Percentiles rank a stretch among this genome's conserved stretches.
These are phyloP conservation scores for Adelphocoris suturalis DNA, from an alignment of 2,888 invertebrate genomes.

Conservation along the genomic window DNA sequence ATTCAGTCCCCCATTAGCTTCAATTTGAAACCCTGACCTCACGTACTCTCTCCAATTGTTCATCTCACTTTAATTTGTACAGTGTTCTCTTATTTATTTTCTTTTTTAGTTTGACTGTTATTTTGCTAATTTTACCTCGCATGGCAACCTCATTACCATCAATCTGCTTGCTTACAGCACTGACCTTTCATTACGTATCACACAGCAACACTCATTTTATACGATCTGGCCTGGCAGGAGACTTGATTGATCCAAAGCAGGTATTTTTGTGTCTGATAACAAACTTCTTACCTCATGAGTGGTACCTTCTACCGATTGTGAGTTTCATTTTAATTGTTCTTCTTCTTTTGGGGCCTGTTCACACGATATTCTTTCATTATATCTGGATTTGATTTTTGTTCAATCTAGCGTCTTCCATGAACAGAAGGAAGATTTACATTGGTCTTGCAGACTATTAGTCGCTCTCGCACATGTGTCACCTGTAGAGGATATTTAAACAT, in stretches of 20 bases:
- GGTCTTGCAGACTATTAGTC: no score
- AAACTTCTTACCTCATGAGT: background rate
- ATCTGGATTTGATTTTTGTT: no score
- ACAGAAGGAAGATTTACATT: no score
- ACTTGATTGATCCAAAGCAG: conserved; percentile 1
- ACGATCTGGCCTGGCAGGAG: conserved; percentile 1
- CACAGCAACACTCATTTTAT: conserved; percentile 2
- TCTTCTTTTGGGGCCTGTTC: no score
- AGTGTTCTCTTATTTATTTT: background rate
- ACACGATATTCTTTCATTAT: no score
- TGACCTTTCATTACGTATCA: conserved; percentile 14
- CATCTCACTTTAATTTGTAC: background rate
- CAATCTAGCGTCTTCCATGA: no score
- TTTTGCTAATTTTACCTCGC: background rate
- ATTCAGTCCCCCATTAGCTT: background rate
- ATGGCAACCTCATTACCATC: background rate
- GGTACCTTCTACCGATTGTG: background rate
- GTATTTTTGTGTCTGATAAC: background rate
- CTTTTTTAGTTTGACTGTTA: background rate
- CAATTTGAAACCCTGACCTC: background rate
- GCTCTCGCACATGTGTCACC: no score
- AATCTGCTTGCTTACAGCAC: conserved; percentile 36
- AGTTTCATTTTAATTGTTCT: no score
- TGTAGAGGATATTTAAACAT: no score
- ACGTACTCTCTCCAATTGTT: background rate